phyloP scores from a whole-genome alignment of 1,140 invertebrate species.

The Neodiprion virginianus region DNA sequence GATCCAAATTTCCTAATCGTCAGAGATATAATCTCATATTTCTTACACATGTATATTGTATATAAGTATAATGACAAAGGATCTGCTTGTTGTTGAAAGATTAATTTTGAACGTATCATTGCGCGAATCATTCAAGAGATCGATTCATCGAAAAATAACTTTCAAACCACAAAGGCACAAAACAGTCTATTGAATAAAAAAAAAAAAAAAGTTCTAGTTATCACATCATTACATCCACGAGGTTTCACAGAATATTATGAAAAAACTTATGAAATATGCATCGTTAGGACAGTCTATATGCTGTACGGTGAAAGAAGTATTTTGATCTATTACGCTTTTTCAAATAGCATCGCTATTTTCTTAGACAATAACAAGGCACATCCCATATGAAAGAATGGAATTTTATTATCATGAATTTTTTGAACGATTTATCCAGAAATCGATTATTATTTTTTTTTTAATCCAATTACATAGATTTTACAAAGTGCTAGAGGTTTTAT shows the following conservation, averaged over 20 bases:
- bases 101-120: too few species aligned
- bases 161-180: not conserved
- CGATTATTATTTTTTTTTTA: not conserved
- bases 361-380: conserved; percentile 5
- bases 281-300: not conserved
- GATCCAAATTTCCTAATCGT: too few species aligned
- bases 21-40: too few species aligned
- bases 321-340: not conserved
- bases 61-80: too few species aligned
- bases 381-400: not conserved
- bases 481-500: not conserved
- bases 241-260: not conserved
- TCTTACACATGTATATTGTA: too few species aligned
- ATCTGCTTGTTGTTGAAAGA: too few species aligned
- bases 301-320: not conserved
- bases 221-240: not conserved
- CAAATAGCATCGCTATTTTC: not conserved
- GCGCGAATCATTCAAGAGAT: not conserved
- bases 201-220: not conserved
- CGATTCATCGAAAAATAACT: not conserved
- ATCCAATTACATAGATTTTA: not conserved
- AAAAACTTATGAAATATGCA: not conserved
- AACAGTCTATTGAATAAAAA: not conserved
- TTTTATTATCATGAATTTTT: not conserved
- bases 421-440: not conserved